Evolutionary conservation across 1,140 invertebrate genomes (phyloP).

Genomic region (Trypoxylus dichotomus): DNA sequence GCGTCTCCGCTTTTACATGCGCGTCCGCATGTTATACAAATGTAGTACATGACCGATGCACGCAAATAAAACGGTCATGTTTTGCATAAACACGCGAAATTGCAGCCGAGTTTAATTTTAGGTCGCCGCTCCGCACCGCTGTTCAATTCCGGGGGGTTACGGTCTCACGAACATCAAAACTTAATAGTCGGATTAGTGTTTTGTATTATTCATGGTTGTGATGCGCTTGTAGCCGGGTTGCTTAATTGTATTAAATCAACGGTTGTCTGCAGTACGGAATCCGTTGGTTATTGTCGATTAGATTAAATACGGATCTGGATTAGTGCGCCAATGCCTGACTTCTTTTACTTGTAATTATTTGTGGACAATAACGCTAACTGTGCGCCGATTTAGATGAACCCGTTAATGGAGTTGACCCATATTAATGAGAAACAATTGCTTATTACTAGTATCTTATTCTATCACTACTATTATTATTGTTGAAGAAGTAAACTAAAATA

Average conservation of each 20-base stretch:
- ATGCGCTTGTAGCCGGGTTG: neutral
- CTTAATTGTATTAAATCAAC: constrained; percentile 16
- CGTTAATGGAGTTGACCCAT: no score
- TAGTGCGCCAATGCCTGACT: neutral
- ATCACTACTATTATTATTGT: no score
- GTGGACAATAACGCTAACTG: no score
- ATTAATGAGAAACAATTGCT: no score
- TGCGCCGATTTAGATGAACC: no score
- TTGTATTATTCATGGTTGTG: constrained; percentile 17
- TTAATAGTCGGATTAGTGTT: constrained; percentile 25
- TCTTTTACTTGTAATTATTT: neutral
- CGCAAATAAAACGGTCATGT: neutral
- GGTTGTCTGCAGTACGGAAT: neutral
- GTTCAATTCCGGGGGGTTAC: neutral
- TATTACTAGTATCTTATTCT: no score
- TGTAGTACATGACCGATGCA: neutral
- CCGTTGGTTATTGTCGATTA: neutral
- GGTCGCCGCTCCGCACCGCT: neutral
- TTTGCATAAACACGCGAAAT: constrained; percentile 18
- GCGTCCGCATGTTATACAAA: neutral
- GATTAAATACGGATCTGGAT: neutral
- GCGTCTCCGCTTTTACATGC: neutral
- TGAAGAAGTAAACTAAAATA: no score
- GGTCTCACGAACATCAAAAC: constrained; percentile 18
- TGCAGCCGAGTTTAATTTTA: constrained; percentile 13